Evolutionary conservation across 2,113 vertebrate genomes (phyloP).

Genomic region (Rhinichthys klamathensis): DNA sequence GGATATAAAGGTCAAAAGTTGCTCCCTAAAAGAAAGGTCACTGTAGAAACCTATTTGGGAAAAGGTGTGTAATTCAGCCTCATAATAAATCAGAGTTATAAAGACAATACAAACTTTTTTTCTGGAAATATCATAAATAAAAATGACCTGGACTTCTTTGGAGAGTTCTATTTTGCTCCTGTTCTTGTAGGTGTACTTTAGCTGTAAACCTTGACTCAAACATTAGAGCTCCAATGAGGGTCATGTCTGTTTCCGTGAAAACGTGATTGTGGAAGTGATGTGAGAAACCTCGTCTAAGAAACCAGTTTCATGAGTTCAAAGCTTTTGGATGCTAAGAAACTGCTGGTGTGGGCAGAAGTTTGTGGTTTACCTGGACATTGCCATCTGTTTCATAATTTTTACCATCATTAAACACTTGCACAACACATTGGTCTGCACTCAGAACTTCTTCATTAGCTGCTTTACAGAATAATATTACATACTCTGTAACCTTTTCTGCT

Average conservation of each 20-base stretch:
- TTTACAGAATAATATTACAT: slow-evolving; percentile 8
- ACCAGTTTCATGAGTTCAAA: neutral
- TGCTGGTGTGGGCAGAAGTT: neutral
- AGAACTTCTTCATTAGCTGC: slow-evolving; percentile 16
- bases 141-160: neutral
- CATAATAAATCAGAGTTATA: neutral
- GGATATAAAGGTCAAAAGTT: slow-evolving; percentile 71
- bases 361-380: neutral
- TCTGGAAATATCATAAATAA: neutral
- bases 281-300: neutral
- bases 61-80: neutral
- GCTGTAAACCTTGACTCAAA: slow-evolving; percentile 7
- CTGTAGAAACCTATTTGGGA: slow-evolving; percentile 25
- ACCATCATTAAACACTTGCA: neutral
- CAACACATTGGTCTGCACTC: neutral
- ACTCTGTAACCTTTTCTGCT: slow-evolving; percentile 71
- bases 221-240: slow-evolving; percentile 1
- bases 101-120: neutral
- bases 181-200: neutral
- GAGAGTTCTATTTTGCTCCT: neutral
- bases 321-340: neutral
- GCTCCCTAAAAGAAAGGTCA: slow-evolving; percentile 57
- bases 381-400: neutral
- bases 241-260: neutral
- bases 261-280: neutral